phyloP scores from a whole-genome alignment of 2,113 vertebrate genomes.

The Platycercus adscitus region DNA sequence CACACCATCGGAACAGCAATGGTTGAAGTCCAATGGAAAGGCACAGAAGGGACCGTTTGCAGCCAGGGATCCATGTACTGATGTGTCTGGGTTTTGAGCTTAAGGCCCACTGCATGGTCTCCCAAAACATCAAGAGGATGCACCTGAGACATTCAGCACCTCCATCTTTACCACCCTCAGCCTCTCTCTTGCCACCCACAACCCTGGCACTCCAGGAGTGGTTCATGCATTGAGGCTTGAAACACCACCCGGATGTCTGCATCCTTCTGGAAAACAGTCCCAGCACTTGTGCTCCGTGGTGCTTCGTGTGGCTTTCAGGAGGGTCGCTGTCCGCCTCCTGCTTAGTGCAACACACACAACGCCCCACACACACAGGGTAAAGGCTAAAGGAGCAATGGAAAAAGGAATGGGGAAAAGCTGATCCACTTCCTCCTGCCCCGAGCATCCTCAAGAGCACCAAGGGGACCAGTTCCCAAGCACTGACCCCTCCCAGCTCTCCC shows the following conservation, averaged over 20 bases:
- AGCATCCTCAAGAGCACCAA: too few species aligned
- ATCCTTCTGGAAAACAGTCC: not conserved
- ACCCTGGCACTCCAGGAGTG: not conserved
- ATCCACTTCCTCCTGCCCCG: fast-evolving
- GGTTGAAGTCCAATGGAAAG: not conserved
- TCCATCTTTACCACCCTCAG: not conserved
- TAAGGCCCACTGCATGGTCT: not conserved
- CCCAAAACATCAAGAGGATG: fast-evolving
- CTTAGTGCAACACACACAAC: not conserved
- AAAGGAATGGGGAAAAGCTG: not conserved
- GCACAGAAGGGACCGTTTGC: not conserved
- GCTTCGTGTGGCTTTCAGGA: too few species aligned
- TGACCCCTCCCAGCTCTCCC: not conserved
- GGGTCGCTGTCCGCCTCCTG: not conserved
- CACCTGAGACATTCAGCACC: not conserved
- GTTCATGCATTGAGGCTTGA: not conserved
- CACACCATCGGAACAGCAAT: fast-evolving
- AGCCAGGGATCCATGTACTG: not conserved
- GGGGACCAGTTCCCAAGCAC: not conserved
- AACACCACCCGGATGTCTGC: not conserved
- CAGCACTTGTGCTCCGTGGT: fast-evolving
- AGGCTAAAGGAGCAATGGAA: fast-evolving
- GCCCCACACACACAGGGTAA: fast-evolving
- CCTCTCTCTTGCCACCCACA: not conserved
- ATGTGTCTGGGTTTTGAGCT: not conserved